Conservation (phyloP, 2,888 invertebrate genomes). For the Eupithecia exiguata region DNA sequence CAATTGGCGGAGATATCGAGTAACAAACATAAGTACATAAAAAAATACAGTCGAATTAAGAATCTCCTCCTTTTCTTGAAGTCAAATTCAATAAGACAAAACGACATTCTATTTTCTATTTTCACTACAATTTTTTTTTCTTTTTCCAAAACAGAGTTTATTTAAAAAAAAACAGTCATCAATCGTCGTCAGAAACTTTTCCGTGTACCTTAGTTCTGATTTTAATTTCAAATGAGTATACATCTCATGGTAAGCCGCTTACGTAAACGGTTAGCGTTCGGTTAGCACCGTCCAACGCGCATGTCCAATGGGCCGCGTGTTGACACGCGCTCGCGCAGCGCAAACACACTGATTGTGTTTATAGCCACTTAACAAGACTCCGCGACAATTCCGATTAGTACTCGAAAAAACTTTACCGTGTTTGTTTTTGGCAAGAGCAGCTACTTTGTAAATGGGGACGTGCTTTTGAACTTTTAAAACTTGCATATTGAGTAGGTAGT, state of each 20-base stretch:
- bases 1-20: no score
- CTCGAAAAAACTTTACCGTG: constrained; percentile 72
- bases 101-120: no score
- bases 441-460: constrained; percentile 71
- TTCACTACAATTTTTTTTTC: background rate
- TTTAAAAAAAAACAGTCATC: no score
- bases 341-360: constrained; percentile 82
- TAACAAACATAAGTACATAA: no score
- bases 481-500: constrained; percentile 3
- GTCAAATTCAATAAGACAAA: no score
- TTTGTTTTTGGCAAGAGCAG: constrained; percentile 71
- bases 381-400: constrained; percentile 81
- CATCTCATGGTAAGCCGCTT: constrained; percentile 57
- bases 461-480: constrained; percentile 34
- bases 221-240: constrained; percentile 29
- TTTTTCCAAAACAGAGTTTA: no score
- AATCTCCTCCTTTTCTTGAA: no score
- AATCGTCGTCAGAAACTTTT: background rate
- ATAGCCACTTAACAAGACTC: constrained; percentile 80
- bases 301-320: constrained; percentile 62
- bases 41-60: no score
- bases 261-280: constrained; percentile 73
- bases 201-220: constrained; percentile 15
- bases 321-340: constrained; percentile 71
- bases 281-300: constrained; percentile 67